Evolutionary conservation across 2,888 invertebrate genomes (phyloP), one percentile per base, ranked within the genome.

Genomic region (Leptothorax acervorum): DNA sequence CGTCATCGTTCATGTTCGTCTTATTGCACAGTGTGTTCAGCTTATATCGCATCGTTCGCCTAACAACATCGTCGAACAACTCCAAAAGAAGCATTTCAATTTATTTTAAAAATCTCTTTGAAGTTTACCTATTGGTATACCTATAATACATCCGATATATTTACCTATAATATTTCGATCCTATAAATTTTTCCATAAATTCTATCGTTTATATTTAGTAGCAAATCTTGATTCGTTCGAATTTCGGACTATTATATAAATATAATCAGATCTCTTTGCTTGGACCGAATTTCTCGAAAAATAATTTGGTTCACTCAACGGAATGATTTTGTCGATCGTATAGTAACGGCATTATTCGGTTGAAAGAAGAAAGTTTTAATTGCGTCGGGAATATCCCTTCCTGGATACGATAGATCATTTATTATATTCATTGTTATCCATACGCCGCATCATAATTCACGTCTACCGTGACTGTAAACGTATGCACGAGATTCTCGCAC

Each of bases 391-490:
- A 71, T 60, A 79, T 71, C 48, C 35, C 70, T 70, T 45, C 57
- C 48, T 65, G 12, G n/a, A 9, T 5, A 18, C 57, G 23, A 23
- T 28, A 57, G 45, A 35, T 70, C 79, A 71, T 71, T 79, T 79
- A 48, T 79, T 60, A 79, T 79, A 60, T 60, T 45, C 73, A 71
- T 79, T 79, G 79, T 79, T 71, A 71, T 60, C 71, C 39, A 28
- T 28, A 35, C 23, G 57, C 48, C 48, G 18, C 60, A 70, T 79
- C 71, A 79, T 68, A 78, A 78, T 71, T 79, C 79, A 79, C 18
- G 73, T 79, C 79, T 35, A 6, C 15, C 62, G 18, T 76, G 28
- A 35, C 71, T 60, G 45, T 42, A 42, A 78, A 78, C 48, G 60
- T 79, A 79, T 53, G 71, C 79, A 70, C 71, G 57, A 18, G 57